Evolutionary conservation across 2,888 invertebrate species (phyloP).

Genomic region (Serrognathus titanus): DNA sequence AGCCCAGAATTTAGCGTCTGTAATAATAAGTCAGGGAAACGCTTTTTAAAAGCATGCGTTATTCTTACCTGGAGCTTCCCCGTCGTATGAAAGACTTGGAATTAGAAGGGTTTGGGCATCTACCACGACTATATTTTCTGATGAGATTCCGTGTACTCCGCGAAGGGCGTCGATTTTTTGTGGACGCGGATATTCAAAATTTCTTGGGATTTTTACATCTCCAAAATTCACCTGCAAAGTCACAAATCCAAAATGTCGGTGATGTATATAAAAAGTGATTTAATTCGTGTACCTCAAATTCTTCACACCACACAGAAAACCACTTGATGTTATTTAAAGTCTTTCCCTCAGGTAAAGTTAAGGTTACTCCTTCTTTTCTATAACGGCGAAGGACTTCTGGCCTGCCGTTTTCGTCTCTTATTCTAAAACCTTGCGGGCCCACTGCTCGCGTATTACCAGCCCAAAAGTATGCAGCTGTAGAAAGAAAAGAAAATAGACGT

Average conservation of each 20-base stretch:
- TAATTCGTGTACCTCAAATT: constrained; percentile 66
- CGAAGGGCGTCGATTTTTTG: constrained; percentile 72
- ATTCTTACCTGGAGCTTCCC: constrained; percentile 80
- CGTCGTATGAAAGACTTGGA: constrained; percentile 88
- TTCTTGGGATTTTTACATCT: constrained; percentile 75
- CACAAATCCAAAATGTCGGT: too few species aligned
- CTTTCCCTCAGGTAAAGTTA: constrained; percentile 84
- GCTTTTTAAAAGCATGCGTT: neutral
- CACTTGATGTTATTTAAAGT: constrained; percentile 78
- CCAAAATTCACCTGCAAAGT: constrained; percentile 79
- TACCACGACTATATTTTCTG: constrained; percentile 84
- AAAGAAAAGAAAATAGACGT: constrained; percentile 3
- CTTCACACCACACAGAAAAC: constrained; percentile 91
- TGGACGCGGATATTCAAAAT: constrained; percentile 78
- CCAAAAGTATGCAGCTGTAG: constrained; percentile 86
- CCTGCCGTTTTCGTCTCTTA: constrained; percentile 82
- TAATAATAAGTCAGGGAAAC: constrained; percentile 24
- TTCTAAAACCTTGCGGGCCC: constrained; percentile 64
- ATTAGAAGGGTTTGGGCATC: constrained; percentile 90
- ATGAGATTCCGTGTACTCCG: constrained; percentile 80
- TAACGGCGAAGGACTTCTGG: constrained; percentile 75
- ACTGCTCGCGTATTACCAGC: constrained; percentile 72
- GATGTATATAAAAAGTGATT: too few species aligned
- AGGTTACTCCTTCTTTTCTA: constrained; percentile 75
- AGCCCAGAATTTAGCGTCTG: constrained; percentile 94